These are phyloP conservation scores for Choreutis nemorana DNA, from an alignment of 2,888 invertebrate genomes.

Conservation along the genomic window DNA sequence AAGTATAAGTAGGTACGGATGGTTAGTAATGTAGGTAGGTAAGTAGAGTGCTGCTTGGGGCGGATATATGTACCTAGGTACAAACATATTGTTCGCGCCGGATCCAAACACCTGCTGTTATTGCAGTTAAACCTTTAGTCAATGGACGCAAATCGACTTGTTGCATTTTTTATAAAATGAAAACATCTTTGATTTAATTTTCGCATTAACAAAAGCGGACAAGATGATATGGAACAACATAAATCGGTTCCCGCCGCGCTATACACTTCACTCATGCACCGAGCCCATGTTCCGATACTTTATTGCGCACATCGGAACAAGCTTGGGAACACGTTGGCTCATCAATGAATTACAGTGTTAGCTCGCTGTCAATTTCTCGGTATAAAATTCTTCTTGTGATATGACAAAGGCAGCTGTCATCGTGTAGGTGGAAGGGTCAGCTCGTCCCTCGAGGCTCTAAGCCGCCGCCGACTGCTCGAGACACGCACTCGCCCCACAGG, in stretches of 20 bases:
- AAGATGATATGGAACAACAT: constrained; percentile 50
- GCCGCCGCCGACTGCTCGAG: constrained; percentile 41
- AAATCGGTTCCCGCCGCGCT: constrained; percentile 51
- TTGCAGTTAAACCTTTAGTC: no score
- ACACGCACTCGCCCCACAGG: constrained; percentile 53
- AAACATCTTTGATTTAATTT: constrained; percentile 54
- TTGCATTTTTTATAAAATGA: no score
- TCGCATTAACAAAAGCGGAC: constrained; percentile 58
- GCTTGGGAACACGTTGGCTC: constrained; percentile 33
- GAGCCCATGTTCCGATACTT: constrained; percentile 37
- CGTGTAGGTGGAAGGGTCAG: constrained; percentile 49
- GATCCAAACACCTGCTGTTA: no score
- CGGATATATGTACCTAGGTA: no score
- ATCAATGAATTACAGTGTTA: constrained; percentile 43
- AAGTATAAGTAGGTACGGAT: no score
- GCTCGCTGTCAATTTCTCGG: constrained; percentile 55
- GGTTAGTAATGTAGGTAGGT: no score
- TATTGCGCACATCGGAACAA: constrained; percentile 44
- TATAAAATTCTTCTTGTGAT: constrained; percentile 52
- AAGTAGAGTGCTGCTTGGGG: no score
- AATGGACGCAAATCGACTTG: no score
- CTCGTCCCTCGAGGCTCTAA: constrained; percentile 54
- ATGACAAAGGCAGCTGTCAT: constrained; percentile 61
- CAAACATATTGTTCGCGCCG: no score
- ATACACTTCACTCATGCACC: constrained; percentile 30